These are phyloP conservation scores for Cataglyphis altisquamis DNA, from an alignment of 2,888 invertebrate species.

Conservation along the genomic window DNA sequence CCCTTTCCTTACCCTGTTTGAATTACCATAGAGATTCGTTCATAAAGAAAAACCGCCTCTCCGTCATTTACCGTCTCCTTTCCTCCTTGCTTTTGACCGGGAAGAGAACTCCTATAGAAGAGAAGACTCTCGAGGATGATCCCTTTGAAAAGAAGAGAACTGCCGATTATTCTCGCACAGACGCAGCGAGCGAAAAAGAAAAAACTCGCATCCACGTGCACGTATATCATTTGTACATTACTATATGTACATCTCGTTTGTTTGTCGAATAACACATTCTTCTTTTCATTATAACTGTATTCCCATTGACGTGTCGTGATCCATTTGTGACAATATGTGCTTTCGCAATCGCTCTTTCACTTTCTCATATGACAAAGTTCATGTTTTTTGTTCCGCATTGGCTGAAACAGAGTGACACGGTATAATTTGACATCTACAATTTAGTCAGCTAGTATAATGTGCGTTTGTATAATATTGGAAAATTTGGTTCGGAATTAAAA, in stretches of 20 bases:
- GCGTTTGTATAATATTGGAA: background rate
- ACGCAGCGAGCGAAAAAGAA: constrained; percentile 42
- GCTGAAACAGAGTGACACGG: background rate
- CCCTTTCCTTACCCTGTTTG: constrained; percentile 34
- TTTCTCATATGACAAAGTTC: constrained; percentile 6
- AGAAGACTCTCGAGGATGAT: constrained; percentile 67
- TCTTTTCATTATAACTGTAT: background rate
- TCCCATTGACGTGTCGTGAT: background rate
- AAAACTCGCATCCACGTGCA: constrained; percentile 47
- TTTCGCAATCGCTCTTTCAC: background rate
- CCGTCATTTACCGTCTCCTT: constrained; percentile 27
- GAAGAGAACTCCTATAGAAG: constrained; percentile 35
- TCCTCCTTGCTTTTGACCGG: constrained; percentile 25
- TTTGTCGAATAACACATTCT: constrained; percentile 6
- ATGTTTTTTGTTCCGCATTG: background rate
- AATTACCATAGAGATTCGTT: constrained; percentile 69
- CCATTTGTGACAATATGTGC: background rate
- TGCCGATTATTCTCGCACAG: constrained; percentile 67
- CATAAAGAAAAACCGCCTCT: constrained; percentile 59
- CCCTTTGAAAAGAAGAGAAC: constrained; percentile 55
- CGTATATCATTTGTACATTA: constrained; percentile 30
- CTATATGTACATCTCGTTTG: background rate
- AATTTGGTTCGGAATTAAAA: background rate
- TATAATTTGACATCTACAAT: background rate
- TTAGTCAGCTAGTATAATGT: background rate